A percentile compares a stretch with the other conserved stretches of the same genome.
These are phyloP conservation scores for Drosophila navojoa DNA, from an alignment of 1,140 invertebrate species.

Conservation along the genomic window DNA sequence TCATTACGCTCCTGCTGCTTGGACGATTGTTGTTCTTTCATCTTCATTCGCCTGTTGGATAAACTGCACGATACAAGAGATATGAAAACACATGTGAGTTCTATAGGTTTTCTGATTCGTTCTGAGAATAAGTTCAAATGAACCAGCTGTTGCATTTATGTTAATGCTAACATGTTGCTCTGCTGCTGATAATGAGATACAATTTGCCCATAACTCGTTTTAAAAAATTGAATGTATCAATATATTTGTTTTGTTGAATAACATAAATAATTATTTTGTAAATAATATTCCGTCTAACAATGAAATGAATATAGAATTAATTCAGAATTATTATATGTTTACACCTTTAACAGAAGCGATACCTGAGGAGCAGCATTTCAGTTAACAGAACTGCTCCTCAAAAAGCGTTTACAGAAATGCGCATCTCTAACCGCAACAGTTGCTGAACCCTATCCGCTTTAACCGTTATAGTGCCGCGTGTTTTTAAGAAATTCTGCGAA, in stretches of 20 bases:
- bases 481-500: constrained; percentile 12
- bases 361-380: constrained; percentile 5
- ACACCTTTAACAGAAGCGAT: background rate
- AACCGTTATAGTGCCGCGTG: constrained; percentile 72
- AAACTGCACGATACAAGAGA: constrained; percentile 49
- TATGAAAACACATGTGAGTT: constrained; percentile 40
- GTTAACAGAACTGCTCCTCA: constrained; percentile 8
- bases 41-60: constrained; percentile 54
- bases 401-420: background rate
- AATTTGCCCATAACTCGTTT: background rate
- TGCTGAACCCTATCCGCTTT: background rate
- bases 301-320: too few relatives aligned
- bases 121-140: background rate
- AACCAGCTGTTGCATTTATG: background rate
- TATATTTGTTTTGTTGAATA: background rate
- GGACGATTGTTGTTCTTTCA: constrained; percentile 68
- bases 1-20: constrained; percentile 86
- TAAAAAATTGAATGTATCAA: background rate
- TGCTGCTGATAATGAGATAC: background rate
- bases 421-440: background rate
- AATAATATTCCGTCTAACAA: too few relatives aligned
- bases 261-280: background rate
- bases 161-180: background rate
- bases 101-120: constrained; percentile 5
- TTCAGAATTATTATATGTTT: background rate